Conservation (phyloP, 2,888 invertebrate genomes). For the Trachelus stipa region DNA sequence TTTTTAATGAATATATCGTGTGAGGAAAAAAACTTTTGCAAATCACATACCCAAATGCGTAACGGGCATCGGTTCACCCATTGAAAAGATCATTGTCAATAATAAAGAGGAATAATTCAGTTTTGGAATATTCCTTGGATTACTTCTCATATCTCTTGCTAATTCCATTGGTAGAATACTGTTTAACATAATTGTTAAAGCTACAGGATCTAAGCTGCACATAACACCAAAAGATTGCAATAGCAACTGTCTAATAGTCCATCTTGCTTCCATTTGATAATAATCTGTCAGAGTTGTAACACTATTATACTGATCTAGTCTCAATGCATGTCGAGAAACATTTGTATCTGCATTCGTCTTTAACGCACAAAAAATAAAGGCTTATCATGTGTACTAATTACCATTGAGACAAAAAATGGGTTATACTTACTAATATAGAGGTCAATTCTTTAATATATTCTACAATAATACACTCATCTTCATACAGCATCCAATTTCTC, state of each 20-base stretch:
- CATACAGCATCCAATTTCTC: conserved; percentile 94
- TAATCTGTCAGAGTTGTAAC: conserved; percentile 89
- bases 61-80: conserved; percentile 90
- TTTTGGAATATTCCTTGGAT: conserved; percentile 81
- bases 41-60: conserved; percentile 82
- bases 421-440: conserved; percentile 77
- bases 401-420: not conserved
- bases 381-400: not conserved
- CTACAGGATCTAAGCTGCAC: conserved; percentile 85
- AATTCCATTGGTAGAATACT: conserved; percentile 92
- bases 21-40: conserved; percentile 12
- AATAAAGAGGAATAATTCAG: conserved; percentile 86
- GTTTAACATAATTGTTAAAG: conserved; percentile 84
- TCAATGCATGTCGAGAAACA: conserved; percentile 86
- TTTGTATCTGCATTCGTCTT: conserved; percentile 93
- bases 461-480: conserved; percentile 90
- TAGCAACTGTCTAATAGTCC: conserved; percentile 85
- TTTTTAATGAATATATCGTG: not conserved
- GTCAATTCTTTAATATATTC: conserved; percentile 86
- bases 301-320: conserved; percentile 85
- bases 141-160: conserved; percentile 85
- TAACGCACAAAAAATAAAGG: conserved; percentile 41
- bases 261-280: conserved; percentile 95
- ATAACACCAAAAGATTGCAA: conserved; percentile 89
- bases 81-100: conserved; percentile 89